Percentiles rank a stretch among this genome's conserved stretches.
phyloP scores from a whole-genome alignment of 2,888 invertebrate species.

The Andrena bicolor region DNA sequence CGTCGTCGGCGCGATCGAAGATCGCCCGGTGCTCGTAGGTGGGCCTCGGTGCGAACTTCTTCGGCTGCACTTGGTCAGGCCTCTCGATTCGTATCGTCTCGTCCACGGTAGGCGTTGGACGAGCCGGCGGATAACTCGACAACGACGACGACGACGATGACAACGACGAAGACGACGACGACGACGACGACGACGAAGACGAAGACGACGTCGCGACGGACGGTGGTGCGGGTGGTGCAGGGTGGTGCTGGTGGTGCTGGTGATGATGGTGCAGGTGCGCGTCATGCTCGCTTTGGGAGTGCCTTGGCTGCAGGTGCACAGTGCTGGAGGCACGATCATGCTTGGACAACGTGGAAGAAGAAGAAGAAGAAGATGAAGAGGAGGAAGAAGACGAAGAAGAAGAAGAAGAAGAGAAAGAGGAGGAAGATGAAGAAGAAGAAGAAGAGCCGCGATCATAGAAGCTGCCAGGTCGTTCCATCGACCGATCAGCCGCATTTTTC shows the following conservation, averaged over 20 bases:
- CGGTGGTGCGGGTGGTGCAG: constrained; percentile 78
- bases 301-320: constrained; percentile 82
- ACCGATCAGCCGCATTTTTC: constrained; percentile 48
- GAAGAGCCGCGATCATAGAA: constrained; percentile 66
- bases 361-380: constrained; percentile 76
- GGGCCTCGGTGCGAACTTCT: constrained; percentile 83
- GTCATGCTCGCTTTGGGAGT: constrained; percentile 79
- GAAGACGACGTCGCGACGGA: constrained; percentile 76
- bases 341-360: constrained; percentile 79
- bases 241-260: constrained; percentile 77
- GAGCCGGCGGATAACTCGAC: constrained; percentile 73
- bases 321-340: constrained; percentile 82
- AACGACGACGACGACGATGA: constrained; percentile 68
- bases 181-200: constrained; percentile 58
- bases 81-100: constrained; percentile 80
- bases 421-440: constrained; percentile 51
- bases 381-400: constrained; percentile 69
- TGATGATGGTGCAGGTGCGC: constrained; percentile 77
- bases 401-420: constrained; percentile 57
- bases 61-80: constrained; percentile 75
- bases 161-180: constrained; percentile 56
- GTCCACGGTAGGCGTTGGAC: constrained; percentile 79
- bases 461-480: constrained; percentile 56
- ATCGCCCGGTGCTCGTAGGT: constrained; percentile 84
- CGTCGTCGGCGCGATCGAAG: constrained; percentile 86